Base-by-base conservation (phyloP, 2,113 vertebrate genomes). In the Malaclemys terrapin region DNA sequence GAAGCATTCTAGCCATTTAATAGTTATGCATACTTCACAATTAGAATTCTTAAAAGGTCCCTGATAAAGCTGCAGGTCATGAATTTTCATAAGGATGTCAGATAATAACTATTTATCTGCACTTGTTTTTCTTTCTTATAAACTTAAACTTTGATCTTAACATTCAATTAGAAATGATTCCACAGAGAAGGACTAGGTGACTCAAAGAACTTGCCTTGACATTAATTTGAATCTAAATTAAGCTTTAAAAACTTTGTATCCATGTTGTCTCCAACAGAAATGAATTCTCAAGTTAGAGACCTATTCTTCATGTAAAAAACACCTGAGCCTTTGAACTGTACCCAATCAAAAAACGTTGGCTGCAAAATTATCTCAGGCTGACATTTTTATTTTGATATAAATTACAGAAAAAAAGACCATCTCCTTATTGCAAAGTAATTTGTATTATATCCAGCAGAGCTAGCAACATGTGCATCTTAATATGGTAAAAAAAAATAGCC, bases 101-200 rank as follows among this genome's bases (percentile, higher is more conserved):
- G 97, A 98, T 98, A 97, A 98, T 98, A 98, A 98, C 98, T 98
- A 98, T 98, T 98, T 99, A 98, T 99, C 98, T 98, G 98, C 96
- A 96, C 98, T 98, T 98, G 98, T 98, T 98, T 98, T 98, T 98
- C 98, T 98, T 98, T 98, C 98, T 98, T 98, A 98, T 98, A 98
- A 98, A 98, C 98, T 98, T 98, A 98, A 98, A 98, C 98, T 98
- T 98, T 98, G 98, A 98, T 98, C 98, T 98, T 97, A 98, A 98
- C 98, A 98, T 98, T 98, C 98, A 98, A 98, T 98, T 98, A 98
- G 98, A 97, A 97, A 95, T 76, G 93, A 97, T 97, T 98, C 97
- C 94, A 80, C 94, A 59, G 97, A 98, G 98, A 96, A 98, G 95
- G 96, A 95, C 91, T 96, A 96, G 97, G 98, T 97, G 97, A 97